Percentiles rank a stretch among this genome's conserved stretches.
Evolutionary conservation across 2,888 invertebrate genomes (phyloP).

Genomic region (Hydrotaea diabolus): DNA sequence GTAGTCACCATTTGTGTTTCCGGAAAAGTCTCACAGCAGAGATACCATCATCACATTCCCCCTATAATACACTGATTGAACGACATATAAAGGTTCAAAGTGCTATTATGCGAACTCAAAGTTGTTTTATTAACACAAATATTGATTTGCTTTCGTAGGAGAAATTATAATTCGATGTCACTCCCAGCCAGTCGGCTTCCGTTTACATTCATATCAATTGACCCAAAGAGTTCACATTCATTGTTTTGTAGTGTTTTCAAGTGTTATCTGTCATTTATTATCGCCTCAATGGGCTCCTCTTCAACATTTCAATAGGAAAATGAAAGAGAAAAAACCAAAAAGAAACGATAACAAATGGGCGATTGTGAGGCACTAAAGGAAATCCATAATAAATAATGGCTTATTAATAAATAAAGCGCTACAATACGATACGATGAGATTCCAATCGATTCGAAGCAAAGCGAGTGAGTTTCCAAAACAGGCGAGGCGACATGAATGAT

Average conservation of each 20-base stretch:
- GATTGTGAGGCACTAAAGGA: slow-evolving; percentile 9
- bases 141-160: no score
- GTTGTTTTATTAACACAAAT: no score
- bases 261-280: slow-evolving; percentile 35
- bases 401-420: no score
- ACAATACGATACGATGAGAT: no score
- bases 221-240: slow-evolving; percentile 14
- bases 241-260: not conserved
- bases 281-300: slow-evolving; percentile 11
- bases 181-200: slow-evolving; percentile 15
- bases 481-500: not conserved
- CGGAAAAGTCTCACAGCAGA: no score
- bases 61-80: no score
- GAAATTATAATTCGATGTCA: not conserved
- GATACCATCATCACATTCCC: no score
- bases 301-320: slow-evolving; percentile 6
- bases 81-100: no score
- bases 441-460: not conserved
- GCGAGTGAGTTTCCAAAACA: no score
- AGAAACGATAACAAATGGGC: not conserved
- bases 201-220: slow-evolving; percentile 6
- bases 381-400: slow-evolving; percentile 20
- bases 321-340: not conserved
- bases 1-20: no score
- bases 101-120: no score